phyloP scores from a whole-genome alignment of 2,797 vertebrate species.

The Halcyon chelicuti region DNA sequence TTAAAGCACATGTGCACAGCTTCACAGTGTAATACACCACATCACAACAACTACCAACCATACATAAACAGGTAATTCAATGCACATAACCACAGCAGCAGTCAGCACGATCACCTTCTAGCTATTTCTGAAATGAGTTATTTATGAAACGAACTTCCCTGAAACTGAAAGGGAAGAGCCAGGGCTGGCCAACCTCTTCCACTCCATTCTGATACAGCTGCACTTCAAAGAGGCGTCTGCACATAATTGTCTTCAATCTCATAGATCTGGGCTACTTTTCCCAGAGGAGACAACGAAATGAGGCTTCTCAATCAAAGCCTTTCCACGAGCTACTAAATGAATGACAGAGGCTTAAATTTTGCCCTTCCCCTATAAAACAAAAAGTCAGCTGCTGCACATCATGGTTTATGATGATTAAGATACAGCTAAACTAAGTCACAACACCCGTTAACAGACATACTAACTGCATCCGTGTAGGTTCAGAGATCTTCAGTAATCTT shows the following conservation, averaged over 20 bases:
- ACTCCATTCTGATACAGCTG: background rate
- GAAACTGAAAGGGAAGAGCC: background rate
- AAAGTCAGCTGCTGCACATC: background rate
- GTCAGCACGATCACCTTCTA: background rate
- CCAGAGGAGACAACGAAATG: background rate
- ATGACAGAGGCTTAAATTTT: background rate
- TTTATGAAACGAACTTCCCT: background rate
- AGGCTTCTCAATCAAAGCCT: background rate
- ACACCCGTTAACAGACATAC: background rate
- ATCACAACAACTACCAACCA: background rate
- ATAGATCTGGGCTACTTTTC: background rate
- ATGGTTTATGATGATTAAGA: background rate
- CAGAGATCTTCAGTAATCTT: background rate
- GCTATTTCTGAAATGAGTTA: background rate
- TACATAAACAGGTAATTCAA: background rate
- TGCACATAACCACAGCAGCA: background rate
- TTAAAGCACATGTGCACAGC: background rate
- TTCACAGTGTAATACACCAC: background rate
- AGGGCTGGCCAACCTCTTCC: background rate
- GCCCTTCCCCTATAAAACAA: background rate
- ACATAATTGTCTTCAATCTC: background rate
- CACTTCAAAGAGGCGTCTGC: background rate
- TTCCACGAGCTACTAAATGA: background rate
- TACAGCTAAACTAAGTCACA: background rate
- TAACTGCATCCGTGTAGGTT: background rate